phyloP scores from a whole-genome alignment of 2,797 vertebrate species.

The Carapus acus region DNA sequence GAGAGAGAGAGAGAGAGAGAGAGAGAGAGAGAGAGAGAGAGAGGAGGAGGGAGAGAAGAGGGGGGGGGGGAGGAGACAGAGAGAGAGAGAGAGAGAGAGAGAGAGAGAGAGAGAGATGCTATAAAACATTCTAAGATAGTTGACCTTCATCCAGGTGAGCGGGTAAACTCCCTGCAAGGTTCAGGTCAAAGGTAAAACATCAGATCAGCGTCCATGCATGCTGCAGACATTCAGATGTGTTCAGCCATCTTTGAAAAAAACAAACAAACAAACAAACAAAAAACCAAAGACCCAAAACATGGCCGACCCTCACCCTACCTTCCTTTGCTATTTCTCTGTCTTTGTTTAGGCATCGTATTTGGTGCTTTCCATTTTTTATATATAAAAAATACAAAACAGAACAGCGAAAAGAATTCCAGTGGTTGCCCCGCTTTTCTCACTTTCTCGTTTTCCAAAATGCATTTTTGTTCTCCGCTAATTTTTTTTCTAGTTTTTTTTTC shows the following conservation, averaged over 20 bases:
- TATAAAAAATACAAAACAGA: constrained; percentile 93
- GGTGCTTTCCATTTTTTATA: constrained; percentile 81
- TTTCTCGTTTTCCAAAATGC: constrained; percentile 64
- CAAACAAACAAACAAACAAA: too few species aligned
- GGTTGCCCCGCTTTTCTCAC: constrained; percentile 53
- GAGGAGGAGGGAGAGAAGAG: too few species aligned
- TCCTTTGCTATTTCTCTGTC: constrained; percentile 49
- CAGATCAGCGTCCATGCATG: constrained; percentile 75
- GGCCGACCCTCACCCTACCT: too few species aligned
- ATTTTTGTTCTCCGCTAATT: constrained; percentile 56
- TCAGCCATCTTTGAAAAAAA: constrained; percentile 53
- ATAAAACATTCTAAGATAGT: constrained; percentile 73
- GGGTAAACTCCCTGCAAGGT: constrained; percentile 50
- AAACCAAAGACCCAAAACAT: too few species aligned
- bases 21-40: too few species aligned
- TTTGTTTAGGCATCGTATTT: constrained; percentile 73
- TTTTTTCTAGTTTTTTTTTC: constrained; percentile 58
- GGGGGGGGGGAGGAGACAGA: too few species aligned
- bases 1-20: too few species aligned
- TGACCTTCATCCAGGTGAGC: constrained; percentile 53
- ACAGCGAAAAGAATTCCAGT: constrained; percentile 70
- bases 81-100: too few species aligned
- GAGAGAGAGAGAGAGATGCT: too few species aligned
- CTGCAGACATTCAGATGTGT: constrained; percentile 72
- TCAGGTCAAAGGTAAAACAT: constrained; percentile 61